Base-by-base conservation (phyloP, 30 jellyfish, hydroid and myxozoan genomes). In the Hydractinia symbiolongicarpus region DNA sequence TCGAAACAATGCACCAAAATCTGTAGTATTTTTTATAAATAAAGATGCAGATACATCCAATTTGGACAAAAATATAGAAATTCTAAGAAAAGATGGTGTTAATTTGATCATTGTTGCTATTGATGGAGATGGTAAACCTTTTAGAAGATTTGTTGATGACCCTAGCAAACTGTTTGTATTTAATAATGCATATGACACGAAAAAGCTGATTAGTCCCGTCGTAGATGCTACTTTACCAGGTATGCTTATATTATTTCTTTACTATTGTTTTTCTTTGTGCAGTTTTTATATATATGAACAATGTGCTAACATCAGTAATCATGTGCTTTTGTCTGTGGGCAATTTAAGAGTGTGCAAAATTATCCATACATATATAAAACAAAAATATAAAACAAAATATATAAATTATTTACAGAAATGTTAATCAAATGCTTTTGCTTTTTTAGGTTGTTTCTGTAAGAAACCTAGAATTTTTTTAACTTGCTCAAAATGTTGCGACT, bases 1-100 rank as follows among this genome's bases (percentile, higher is more conserved):
- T 14, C 74, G 95, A 79, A 54, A 61, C 8, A 88, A 78, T 13
- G 94, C 73, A 11, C 77, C 90, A 30, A 89, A 89, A 64, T 21
- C 86, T 40, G 66, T 81, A 9, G 62, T 83, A 8, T 53, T 83
- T 4, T 89, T 89, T 30, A 76, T 87, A 10, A 76, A 82, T 16
- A 15, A 55, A 54, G 84, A 81, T 4, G 54, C 74, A 7, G 74
- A 64, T 64, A 13, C 40, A n/a, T 64, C 74, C 10, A 71, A 30
- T n/a, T n/a, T 71, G 15, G 1, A 71, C 40, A 10, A 11, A 60
- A 71, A 71, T 8, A 9, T 71, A 30, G 17, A 50, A 7, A 71
- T 70, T 20, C n/a, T 71, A 50, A 30, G 61, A 20, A n/a, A 71
- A 8, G 44, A n/a, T 10, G 83, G 83, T 19, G 16, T 78, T 21